Percentiles rank a stretch among this genome's conserved stretches.
phyloP scores from a whole-genome alignment of 64 coral and sea anemone species.

The Pocillopora verrucosa region DNA sequence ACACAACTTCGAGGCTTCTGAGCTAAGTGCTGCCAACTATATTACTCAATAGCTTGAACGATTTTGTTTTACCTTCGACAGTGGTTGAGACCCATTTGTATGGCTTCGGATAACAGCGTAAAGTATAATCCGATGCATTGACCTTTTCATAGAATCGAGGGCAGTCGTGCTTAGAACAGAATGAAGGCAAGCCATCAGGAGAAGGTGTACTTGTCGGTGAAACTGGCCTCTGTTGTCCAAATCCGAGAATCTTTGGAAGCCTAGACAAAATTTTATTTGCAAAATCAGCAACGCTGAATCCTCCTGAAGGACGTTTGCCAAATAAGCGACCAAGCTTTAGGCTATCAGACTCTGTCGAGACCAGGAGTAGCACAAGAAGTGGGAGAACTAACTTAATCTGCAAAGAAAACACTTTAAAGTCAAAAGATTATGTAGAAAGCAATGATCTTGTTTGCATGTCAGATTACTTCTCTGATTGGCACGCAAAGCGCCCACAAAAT shows the following conservation, averaged over 20 bases:
- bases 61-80: conserved; percentile 26
- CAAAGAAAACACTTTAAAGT: background rate
- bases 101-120: conserved; percentile 45
- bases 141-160: conserved; percentile 15
- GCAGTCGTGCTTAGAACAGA: conserved; percentile 3
- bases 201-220: background rate
- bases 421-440: too few relatives aligned
- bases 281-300: background rate
- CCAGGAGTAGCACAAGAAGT: background rate
- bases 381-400: conserved; percentile 11
- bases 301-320: background rate
- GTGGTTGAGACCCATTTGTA: conserved; percentile 76
- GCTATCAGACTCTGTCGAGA: background rate
- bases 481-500: too few relatives aligned
- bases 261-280: background rate
- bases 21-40: too few relatives aligned
- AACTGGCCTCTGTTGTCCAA: background rate
- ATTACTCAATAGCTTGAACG: too few relatives aligned
- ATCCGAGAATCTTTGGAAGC: background rate
- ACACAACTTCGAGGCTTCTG: too few relatives aligned
- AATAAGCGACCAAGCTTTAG: background rate
- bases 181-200: background rate
- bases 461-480: too few relatives aligned
- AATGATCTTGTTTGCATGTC: too few relatives aligned
- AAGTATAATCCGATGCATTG: conserved; percentile 24